Evolutionary conservation across 2,797 vertebrate genomes (phyloP).

Genomic region (Mus caroli): DNA sequence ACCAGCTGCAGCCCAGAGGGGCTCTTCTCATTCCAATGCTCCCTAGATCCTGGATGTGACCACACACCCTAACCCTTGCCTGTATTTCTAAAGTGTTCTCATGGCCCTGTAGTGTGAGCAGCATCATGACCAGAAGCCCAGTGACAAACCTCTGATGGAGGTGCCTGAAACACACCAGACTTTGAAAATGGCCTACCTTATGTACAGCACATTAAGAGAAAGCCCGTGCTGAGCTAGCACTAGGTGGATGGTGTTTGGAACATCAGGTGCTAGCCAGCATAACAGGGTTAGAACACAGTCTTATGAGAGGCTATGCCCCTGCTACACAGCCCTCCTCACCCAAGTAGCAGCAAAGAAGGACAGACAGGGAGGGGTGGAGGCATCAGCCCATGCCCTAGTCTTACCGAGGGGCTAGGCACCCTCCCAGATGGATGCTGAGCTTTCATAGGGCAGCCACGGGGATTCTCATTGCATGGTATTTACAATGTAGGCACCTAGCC

Average conservation of each 20-base stretch:
- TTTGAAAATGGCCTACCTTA: rapidly evolving
- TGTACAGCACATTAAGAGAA: not conserved
- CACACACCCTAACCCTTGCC: not conserved
- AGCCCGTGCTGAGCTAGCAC: rapidly evolving
- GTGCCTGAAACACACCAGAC: not conserved
- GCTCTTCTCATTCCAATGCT: rapidly evolving
- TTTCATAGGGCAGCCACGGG: not conserved
- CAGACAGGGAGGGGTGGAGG: no score
- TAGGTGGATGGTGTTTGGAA: no score
- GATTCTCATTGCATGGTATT: not conserved
- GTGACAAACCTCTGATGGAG: not conserved
- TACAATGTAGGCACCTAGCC: not conserved
- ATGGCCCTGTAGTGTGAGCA: rapidly evolving
- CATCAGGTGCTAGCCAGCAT: rapidly evolving
- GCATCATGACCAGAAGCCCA: rapidly evolving
- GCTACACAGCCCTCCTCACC: not conserved
- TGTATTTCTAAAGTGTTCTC: not conserved
- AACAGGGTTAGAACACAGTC: not conserved
- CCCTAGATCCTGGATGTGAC: not conserved
- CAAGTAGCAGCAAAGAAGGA: no score
- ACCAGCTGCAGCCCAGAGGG: no score
- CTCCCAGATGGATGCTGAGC: not conserved
- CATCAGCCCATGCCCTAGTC: not conserved
- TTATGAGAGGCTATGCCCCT: not conserved
- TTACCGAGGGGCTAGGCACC: not conserved